Base-by-base conservation (phyloP, 1,140 invertebrate genomes). In the Theocolax elegans region DNA sequence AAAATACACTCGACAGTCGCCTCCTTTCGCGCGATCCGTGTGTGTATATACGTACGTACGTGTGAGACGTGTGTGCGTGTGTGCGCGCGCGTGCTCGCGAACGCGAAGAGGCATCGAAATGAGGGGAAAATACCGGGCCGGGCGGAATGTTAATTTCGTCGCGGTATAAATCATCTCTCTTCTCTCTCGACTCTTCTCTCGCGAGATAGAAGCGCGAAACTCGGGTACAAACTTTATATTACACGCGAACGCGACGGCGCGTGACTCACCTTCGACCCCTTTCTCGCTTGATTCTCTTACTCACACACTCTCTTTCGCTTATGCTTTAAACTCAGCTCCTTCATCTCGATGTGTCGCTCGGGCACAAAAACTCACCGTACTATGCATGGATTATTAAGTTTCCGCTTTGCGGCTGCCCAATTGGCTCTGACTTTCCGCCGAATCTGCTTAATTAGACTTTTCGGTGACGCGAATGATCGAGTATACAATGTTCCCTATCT, bases 111-210 rank as follows among this genome's bases (percentile, higher is more conserved):
- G 40, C 74, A 75, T 78, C 74, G 77, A 76, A 77, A 76, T 77
- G 74, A 79, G 73, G 77, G 73, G 76, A 76, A 76, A 77, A 79
- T 77, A 75, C 73, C 73, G 75, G 72, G 59, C 71, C 73, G 72
- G 63, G 62, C 68, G 77, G 77, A 79, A 79, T 79, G 76, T 79
- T 79, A 77, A 79, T 79, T 77, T 79, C 74, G 74, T 79, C 73
- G 73, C 70, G 67, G 74, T 67, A 75, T 77, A 79, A 77, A 79
- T 77, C 76, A 79, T 77, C 72, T 75, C 65, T 21, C 46, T 21
- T 29, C 46, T 53, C 35, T 53, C 35, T 53, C 35, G 1, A 35
- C 48, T 49, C 13, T 13, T 56, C 53, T 31, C 27, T 56, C 42
- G 29, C 15, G 48, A 62, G 46, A 49, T 62, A 31, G 54, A 62